phyloP scores from a whole-genome alignment of 2,113 vertebrate genomes.

The Ammodytes dubius region DNA sequence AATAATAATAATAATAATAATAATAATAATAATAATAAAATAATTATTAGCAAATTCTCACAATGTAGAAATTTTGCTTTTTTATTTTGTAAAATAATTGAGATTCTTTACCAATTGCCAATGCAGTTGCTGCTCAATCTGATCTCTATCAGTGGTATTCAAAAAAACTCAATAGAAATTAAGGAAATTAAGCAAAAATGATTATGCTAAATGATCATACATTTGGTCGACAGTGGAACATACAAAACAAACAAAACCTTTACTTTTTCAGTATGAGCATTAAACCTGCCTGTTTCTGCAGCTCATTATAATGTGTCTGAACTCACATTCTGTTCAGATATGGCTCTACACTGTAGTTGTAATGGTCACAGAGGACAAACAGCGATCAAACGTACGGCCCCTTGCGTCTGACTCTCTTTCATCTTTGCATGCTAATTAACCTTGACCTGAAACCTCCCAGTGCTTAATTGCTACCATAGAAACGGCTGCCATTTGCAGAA shows the following conservation, averaged over 20 bases:
- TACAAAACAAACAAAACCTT: neutral
- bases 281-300: neutral
- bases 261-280: neutral
- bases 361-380: conserved; percentile 54
- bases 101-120: no score
- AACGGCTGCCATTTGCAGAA: conserved; percentile 67
- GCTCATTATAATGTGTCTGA: neutral
- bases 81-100: no score
- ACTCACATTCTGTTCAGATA: neutral
- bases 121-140: no score
- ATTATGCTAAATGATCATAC: neutral
- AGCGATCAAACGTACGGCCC: conserved; percentile 50
- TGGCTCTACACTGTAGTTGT: neutral
- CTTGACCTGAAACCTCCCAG: conserved; percentile 72
- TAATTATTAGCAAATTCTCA: neutral
- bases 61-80: neutral
- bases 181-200: neutral
- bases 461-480: conserved; percentile 76
- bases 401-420: conserved; percentile 55
- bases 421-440: conserved; percentile 78
- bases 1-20: no score
- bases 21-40: neutral
- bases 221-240: no score
- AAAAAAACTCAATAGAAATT: neutral
- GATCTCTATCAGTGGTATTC: neutral